Evolutionary conservation across 2,113 vertebrate genomes (phyloP).

Genomic region (Baryphthengus martii): DNA sequence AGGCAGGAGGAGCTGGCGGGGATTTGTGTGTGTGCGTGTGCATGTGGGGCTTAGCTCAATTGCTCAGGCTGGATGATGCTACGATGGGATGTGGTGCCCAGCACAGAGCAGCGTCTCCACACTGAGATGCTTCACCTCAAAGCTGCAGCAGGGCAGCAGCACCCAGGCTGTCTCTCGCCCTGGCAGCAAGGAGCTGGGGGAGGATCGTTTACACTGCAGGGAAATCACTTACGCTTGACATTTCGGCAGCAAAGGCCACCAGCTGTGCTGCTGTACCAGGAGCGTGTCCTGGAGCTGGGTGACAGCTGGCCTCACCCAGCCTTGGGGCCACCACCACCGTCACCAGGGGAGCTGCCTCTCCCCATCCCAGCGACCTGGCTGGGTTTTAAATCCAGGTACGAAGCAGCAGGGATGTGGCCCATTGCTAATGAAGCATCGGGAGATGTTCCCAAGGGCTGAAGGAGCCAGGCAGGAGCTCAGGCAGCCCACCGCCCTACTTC

Average conservation of each 20-base stretch:
- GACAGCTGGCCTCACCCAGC: not conserved
- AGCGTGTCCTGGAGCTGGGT: not conserved
- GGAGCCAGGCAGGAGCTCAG: not conserved
- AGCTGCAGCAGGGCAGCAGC: not conserved
- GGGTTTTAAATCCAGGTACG: not conserved
- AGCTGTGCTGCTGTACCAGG: not conserved
- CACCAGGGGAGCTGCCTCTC: not conserved
- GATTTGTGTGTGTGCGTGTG: not conserved
- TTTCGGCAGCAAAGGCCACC: constrained; percentile 51
- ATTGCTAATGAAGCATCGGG: accelerated
- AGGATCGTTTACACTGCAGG: not conserved
- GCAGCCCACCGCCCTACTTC: not conserved
- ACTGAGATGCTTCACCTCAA: not conserved
- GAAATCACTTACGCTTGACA: constrained; percentile 57
- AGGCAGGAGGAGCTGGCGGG: not conserved
- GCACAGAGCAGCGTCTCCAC: not conserved
- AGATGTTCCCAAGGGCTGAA: not conserved
- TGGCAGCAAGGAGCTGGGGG: accelerated
- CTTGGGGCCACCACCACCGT: accelerated
- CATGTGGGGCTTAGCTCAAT: not conserved
- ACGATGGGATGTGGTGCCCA: not conserved
- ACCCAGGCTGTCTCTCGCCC: not conserved
- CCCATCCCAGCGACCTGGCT: not conserved
- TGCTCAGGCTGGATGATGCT: not conserved
- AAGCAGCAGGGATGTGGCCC: not conserved